A percentile compares a stretch with the other conserved stretches of the same genome.
phyloP scores from a whole-genome alignment of 2,113 vertebrate species.

The Ptyas mucosa region DNA sequence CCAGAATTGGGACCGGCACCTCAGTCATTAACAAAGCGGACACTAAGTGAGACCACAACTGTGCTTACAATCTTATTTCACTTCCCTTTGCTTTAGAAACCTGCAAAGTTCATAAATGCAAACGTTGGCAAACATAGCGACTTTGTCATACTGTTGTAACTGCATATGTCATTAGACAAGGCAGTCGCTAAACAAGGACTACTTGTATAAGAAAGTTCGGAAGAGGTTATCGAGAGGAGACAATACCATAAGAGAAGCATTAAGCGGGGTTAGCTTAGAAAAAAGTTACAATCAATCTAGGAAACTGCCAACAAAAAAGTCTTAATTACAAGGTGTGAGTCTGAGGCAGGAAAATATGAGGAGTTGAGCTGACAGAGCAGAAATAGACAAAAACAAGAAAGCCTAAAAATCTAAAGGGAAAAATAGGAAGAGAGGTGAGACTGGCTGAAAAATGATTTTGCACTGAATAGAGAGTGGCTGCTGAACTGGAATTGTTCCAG shows the following conservation, averaged over 20 bases:
- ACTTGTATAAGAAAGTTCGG: not conserved
- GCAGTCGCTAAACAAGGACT: not conserved
- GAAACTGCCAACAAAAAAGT: not conserved
- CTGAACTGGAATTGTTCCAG: not conserved
- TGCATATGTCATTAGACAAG: not conserved
- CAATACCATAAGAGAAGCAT: not conserved
- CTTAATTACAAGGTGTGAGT: not conserved
- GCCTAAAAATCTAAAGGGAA: not conserved
- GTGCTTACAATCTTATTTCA: not conserved
- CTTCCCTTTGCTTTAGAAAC: not conserved
- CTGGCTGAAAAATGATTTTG: not conserved
- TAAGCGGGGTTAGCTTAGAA: not conserved
- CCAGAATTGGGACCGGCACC: not conserved
- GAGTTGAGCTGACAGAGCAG: not conserved
- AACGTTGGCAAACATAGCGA: not conserved
- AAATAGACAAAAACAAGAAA: not conserved
- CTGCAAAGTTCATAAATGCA: not conserved
- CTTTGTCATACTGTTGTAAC: not conserved
- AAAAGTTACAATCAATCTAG: not conserved
- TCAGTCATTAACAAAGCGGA: not conserved
- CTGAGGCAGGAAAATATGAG: not conserved
- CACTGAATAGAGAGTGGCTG: not conserved
- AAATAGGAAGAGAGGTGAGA: not conserved
- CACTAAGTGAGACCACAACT: not conserved
- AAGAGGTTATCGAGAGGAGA: not conserved